A percentile compares a stretch with the other conserved stretches of the same genome.
Conservation (phyloP, 92 coral and sea anemone species). For the Phenganax stokvisi region DNA sequence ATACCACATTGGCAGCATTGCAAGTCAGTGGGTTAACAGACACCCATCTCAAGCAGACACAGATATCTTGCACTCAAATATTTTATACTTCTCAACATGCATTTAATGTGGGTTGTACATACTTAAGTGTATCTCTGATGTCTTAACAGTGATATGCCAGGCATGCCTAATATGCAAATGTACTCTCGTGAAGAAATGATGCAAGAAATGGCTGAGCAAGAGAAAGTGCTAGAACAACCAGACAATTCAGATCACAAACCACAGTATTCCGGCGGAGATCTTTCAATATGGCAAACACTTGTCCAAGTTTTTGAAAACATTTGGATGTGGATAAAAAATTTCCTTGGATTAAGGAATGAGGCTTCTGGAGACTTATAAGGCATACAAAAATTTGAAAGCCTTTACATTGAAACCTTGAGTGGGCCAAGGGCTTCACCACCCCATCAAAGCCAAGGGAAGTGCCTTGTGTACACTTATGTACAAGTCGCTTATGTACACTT, state of each 20-base stretch:
- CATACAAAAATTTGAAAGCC: neutral
- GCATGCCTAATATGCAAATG: constrained; percentile 99
- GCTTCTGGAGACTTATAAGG: constrained; percentile 49
- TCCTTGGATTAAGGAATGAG: constrained; percentile 51
- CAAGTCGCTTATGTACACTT: neutral
- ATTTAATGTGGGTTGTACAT: no score
- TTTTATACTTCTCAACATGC: no score
- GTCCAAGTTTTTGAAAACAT: constrained; percentile 52
- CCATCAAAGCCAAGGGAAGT: neutral
- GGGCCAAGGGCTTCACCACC: neutral
- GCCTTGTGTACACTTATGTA: neutral
- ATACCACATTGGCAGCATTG: no score
- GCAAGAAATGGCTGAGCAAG: constrained; percentile 61
- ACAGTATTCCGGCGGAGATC: constrained; percentile 52
- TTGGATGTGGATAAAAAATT: constrained; percentile 68
- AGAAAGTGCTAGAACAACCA: constrained; percentile 38
- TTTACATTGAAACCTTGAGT: neutral
- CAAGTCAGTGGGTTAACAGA: no score
- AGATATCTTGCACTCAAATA: no score
- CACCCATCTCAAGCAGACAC: neutral
- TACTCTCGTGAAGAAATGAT: constrained; percentile 90
- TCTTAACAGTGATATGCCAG: constrained; percentile 75
- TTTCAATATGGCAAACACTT: constrained; percentile 69
- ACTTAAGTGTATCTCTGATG: neutral
- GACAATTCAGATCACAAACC: constrained; percentile 32